A percentile compares a stretch with the other conserved stretches of the same genome.
Evolutionary conservation across 1,140 invertebrate species (phyloP).

Genomic region (Catajapyx aquilonaris): DNA sequence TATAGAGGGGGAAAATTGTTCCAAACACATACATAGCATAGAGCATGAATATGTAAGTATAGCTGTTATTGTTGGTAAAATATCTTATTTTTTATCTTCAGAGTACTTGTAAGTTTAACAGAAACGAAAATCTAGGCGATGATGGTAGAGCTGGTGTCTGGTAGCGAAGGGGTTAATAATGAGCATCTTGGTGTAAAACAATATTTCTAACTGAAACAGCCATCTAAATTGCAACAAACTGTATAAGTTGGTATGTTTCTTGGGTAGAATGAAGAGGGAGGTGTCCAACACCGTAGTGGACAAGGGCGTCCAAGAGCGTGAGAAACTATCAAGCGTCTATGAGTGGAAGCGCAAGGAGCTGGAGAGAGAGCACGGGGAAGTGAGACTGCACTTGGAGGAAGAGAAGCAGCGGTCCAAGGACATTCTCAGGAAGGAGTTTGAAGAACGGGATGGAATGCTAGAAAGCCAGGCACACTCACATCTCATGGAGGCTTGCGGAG

Average conservation of each 20-base stretch:
- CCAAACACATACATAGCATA: no score
- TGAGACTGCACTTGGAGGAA: constrained; percentile 39
- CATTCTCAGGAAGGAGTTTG: background rate
- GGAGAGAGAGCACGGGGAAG: constrained; percentile 51
- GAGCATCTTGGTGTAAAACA: background rate
- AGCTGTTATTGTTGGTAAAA: no score
- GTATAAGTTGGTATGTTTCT: background rate
- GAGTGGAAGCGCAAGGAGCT: constrained; percentile 51
- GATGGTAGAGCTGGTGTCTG: background rate
- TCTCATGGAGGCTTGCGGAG: no score
- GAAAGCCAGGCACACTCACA: no score
- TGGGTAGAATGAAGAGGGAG: constrained; percentile 41
- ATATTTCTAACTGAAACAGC: no score
- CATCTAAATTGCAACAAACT: background rate
- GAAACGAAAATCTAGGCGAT: background rate
- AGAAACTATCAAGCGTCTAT: constrained; percentile 46
- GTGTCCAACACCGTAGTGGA: constrained; percentile 52
- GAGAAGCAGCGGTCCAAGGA: constrained; percentile 25
- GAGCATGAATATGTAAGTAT: no score
- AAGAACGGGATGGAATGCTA: background rate
- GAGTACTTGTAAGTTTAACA: background rate
- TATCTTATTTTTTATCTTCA: no score
- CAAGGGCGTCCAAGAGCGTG: constrained; percentile 58
- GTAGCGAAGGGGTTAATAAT: background rate
- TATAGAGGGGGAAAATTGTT: no score